Evolutionary conservation across 53 echinoderm and acorn worm genomes (phyloP).

Genomic region (Luidia sarsii): DNA sequence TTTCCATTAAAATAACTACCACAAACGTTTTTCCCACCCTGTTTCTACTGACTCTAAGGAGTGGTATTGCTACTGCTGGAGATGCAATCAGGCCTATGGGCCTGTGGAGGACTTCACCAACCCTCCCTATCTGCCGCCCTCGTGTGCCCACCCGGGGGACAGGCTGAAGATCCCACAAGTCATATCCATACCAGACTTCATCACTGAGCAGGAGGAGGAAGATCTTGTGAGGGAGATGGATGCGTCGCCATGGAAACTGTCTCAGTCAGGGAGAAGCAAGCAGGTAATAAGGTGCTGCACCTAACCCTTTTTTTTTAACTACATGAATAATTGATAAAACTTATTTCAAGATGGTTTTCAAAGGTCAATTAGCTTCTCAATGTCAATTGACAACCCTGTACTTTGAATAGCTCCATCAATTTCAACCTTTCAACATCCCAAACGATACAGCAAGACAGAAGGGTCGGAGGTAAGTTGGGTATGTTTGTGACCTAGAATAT

Average conservation of each 20-base stretch:
- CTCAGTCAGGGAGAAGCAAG: conserved; percentile 89
- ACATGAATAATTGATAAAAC: no score
- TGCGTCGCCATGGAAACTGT: conserved; percentile 75
- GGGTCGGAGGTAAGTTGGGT: no score
- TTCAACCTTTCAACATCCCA: no score
- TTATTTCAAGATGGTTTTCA: neutral
- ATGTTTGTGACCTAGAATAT: no score
- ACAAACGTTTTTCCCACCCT: neutral
- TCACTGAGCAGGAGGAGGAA: conserved; percentile 66
- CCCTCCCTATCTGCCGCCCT: neutral
- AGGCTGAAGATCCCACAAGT: conserved; percentile 67
- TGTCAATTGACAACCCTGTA: no score
- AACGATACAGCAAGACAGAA: no score
- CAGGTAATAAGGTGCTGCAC: conserved; percentile 54
- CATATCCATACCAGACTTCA: conserved; percentile 67
- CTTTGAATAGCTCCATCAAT: no score
- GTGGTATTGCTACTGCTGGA: conserved; percentile 67
- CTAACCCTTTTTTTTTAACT: no score
- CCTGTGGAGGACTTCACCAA: neutral
- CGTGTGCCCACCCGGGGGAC: conserved; percentile 38
- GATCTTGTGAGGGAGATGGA: conserved; percentile 70
- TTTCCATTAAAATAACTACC: neutral
- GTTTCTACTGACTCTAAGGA: neutral
- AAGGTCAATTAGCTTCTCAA: no score
- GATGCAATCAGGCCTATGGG: conserved; percentile 63